Conservation (phyloP, 2,797 vertebrate genomes). For the Sphenodon punctatus region DNA sequence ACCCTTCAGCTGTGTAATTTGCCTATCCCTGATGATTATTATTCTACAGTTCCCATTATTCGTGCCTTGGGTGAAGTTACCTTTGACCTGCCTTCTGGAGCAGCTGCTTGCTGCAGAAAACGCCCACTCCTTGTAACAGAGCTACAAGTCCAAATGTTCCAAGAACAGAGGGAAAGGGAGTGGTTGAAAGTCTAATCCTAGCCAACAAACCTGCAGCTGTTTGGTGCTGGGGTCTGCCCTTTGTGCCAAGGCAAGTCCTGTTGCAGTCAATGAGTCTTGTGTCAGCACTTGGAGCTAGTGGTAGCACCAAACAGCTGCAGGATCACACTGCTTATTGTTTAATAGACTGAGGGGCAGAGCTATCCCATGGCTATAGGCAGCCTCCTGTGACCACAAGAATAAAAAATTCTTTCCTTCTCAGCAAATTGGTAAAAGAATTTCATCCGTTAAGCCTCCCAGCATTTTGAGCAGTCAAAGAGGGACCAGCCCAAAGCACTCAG, state of each 20-base stretch:
- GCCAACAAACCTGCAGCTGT: too few species aligned
- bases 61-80: background rate
- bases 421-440: background rate
- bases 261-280: too few species aligned
- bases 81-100: background rate
- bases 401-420: background rate
- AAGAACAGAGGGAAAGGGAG: too few species aligned
- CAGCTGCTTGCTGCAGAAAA: background rate
- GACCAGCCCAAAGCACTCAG: too few species aligned
- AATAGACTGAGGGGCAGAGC: background rate
- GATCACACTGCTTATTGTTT: too few species aligned
- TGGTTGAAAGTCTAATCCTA: background rate
- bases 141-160: background rate
- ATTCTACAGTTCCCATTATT: conserved; percentile 11
- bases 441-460: too few species aligned
- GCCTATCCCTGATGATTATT: background rate
- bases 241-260: too few species aligned
- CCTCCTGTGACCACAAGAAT: background rate
- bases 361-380: rapidly evolving
- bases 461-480: too few species aligned
- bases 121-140: background rate
- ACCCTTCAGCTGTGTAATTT: background rate
- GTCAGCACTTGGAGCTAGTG: too few species aligned
- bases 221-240: too few species aligned
- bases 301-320: too few species aligned